These are phyloP conservation scores for Ictalurus punctatus DNA, from an alignment of 2,113 vertebrate species.

Conservation along the genomic window DNA sequence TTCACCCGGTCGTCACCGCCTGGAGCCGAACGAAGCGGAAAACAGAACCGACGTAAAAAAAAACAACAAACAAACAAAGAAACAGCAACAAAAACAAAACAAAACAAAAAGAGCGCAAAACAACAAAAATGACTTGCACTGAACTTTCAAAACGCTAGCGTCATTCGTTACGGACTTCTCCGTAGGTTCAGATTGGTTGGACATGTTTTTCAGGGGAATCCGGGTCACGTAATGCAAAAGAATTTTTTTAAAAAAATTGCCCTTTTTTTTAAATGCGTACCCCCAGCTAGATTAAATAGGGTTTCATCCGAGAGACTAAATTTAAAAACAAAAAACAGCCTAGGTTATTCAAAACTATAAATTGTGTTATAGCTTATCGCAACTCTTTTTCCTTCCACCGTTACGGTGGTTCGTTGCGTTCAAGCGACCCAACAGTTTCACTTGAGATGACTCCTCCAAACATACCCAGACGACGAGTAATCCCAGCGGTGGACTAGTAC, in stretches of 20 bases:
- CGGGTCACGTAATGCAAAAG: neutral
- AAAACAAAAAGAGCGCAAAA: neutral
- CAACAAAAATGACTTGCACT: neutral
- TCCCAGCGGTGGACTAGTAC: neutral
- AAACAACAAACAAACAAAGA: too few relatives aligned
- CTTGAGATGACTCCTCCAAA: neutral
- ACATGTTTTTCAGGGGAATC: slow-evolving; percentile 6
- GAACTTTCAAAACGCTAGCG: neutral
- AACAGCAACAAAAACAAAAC: too few relatives aligned
- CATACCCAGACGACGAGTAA: neutral
- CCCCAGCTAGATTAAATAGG: neutral
- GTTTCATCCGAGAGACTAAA: neutral
- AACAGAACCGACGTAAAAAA: neutral
- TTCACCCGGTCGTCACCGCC: neutral
- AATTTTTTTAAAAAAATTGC: neutral
- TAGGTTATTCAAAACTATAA: too few relatives aligned
- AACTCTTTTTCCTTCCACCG: neutral
- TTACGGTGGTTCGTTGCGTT: neutral
- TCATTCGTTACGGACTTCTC: neutral
- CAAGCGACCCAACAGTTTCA: neutral
- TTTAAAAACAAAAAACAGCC: too few relatives aligned
- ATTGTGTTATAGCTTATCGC: too few relatives aligned
- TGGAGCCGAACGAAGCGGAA: slow-evolving; percentile 15
- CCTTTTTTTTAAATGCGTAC: neutral
- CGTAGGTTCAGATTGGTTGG: neutral